Percentiles rank a stretch among this genome's conserved stretches.
phyloP scores from a whole-genome alignment of 2,113 vertebrate genomes.

The Sus scrofa region T2T-Sscrofa CM000817.6:154102501-154103000 shows the following conservation, averaged over 20 bases:
- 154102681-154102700: background rate
- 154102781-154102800: background rate
- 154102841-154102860: background rate
- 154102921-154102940: background rate
- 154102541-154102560: conserved; percentile 15
- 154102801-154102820: conserved; percentile 6
- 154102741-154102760: conserved; percentile 9
- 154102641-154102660: conserved; percentile 64
- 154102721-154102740: conserved; percentile 43
- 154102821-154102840: background rate
- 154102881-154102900: background rate
- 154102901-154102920: background rate
- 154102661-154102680: conserved; percentile 8
- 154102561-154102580: background rate
- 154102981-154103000: background rate
- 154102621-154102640: conserved; percentile 10
- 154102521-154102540: background rate
- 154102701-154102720: conserved; percentile 31
- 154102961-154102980: conserved; percentile 5
- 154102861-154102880: background rate
- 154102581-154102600: background rate
- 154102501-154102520: background rate
- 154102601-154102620: background rate
- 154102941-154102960: background rate
- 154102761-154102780: conserved; percentile 50